Conservation (phyloP, 2,113 vertebrate genomes). For the Anthoscopus minutus region DNA sequence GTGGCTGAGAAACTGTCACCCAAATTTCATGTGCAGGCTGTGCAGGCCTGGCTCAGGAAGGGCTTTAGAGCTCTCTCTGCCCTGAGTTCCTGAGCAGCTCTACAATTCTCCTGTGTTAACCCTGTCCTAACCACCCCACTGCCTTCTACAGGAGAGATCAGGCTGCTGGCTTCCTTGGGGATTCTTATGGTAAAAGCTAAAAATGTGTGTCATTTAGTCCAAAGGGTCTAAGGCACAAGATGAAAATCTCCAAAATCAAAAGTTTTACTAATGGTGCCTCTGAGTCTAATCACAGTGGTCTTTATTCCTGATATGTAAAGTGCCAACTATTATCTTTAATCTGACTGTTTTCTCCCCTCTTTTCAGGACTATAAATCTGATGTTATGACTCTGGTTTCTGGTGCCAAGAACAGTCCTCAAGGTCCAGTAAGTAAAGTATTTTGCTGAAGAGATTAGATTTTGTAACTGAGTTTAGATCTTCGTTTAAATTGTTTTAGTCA, state of each 20-base stretch:
- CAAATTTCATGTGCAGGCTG: neutral
- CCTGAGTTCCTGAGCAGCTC: neutral
- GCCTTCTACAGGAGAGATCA: neutral
- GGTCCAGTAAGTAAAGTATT: conserved; percentile 60
- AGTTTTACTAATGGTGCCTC: neutral
- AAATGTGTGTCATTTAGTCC: neutral
- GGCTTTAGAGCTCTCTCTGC: rapidly evolving
- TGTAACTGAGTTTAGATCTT: neutral
- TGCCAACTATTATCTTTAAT: neutral
- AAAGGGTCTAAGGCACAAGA: neutral
- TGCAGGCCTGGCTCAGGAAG: neutral
- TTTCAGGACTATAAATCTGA: conserved; percentile 39
- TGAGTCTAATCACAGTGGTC: neutral
- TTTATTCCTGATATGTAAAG: neutral
- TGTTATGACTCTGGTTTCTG: neutral
- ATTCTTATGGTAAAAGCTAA: neutral
- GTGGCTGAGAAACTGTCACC: neutral
- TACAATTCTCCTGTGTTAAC: no score
- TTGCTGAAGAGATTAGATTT: neutral
- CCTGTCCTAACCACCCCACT: neutral
- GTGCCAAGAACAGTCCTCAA: conserved; percentile 14
- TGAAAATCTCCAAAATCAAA: neutral
- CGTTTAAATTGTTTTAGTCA: neutral
- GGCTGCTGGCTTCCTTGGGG: neutral
- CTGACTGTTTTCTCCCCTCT: neutral